These are phyloP conservation scores for Chaenogobius annularis DNA, from an alignment of 2,113 vertebrate genomes.

Conservation along the genomic window DNA sequence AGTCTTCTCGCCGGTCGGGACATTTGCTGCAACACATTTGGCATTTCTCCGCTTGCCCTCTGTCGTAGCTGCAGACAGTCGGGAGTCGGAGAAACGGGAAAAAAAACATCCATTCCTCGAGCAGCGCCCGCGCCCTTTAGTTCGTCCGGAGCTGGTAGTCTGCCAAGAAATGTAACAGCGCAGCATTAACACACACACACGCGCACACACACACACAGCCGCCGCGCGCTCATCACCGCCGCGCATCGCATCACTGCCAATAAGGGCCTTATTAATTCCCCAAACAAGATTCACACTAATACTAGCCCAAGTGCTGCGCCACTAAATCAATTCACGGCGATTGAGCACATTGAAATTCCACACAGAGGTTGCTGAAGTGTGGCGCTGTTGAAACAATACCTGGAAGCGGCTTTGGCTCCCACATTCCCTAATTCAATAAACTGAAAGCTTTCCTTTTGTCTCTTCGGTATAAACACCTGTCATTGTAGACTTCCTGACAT, in stretches of 20 bases:
- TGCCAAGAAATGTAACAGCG: slow-evolving; percentile 72
- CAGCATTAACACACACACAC: slow-evolving; percentile 59
- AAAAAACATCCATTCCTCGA: slow-evolving; percentile 60
- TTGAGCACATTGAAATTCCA: slow-evolving; percentile 13
- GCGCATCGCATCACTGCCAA: slow-evolving; percentile 46
- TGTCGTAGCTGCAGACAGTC: slow-evolving; percentile 29
- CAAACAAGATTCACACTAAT: slow-evolving; percentile 34
- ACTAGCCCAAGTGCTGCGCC: slow-evolving; percentile 2
- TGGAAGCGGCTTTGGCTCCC: background rate
- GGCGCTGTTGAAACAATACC: slow-evolving; percentile 1
- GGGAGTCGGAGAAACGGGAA: slow-evolving; percentile 22
- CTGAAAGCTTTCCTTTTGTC: background rate
- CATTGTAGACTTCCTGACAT: background rate
- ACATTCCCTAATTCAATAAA: background rate
- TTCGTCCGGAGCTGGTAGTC: slow-evolving; percentile 84
- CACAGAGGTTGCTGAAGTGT: background rate
- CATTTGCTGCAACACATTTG: background rate
- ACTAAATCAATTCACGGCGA: slow-evolving; percentile 31
- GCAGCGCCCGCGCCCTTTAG: slow-evolving; percentile 69
- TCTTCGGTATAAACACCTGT: background rate
- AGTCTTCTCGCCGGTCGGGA: slow-evolving; percentile 20
- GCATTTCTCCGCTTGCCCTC: slow-evolving; percentile 51
- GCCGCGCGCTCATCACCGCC: slow-evolving; percentile 35
- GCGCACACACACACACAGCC: no score
- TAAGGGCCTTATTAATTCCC: slow-evolving; percentile 34